A percentile compares a stretch with the other conserved stretches of the same genome.
Conservation (phyloP, 2,113 vertebrate species). For the Cervus canadensis region DNA sequence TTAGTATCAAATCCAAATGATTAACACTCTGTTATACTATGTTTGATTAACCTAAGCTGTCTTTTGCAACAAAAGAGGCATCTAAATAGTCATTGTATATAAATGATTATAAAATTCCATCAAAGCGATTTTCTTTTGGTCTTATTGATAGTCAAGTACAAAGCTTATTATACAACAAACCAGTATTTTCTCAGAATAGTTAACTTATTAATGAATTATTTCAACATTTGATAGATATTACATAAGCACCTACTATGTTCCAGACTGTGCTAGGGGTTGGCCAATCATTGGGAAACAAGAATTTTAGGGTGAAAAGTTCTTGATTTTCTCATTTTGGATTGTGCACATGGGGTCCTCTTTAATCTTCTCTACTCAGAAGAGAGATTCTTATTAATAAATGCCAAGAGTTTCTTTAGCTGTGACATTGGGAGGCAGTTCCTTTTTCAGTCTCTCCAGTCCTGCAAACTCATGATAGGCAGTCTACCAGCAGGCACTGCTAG, state of each 20-base stretch:
- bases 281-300: neutral
- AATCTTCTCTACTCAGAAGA: neutral
- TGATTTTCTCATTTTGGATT: constrained; percentile 20
- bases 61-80: neutral
- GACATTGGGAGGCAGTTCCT: constrained; percentile 17
- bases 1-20: neutral
- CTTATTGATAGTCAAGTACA: neutral
- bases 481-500: constrained; percentile 16
- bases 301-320: neutral
- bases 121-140: neutral
- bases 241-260: neutral
- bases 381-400: neutral
- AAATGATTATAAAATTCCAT: neutral
- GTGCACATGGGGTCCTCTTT: neutral
- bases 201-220: neutral
- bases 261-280: neutral
- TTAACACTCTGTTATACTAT: neutral
- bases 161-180: neutral
- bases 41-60: constrained; percentile 1
- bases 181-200: neutral
- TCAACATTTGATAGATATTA: neutral
- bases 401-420: neutral
- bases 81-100: constrained; percentile 4
- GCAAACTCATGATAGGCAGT: neutral
- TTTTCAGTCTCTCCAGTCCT: neutral